A percentile compares a stretch with the other conserved stretches of the same genome.
These are phyloP conservation scores for Corapipo altera DNA, from an alignment of 2,113 vertebrate species.

Conservation along the genomic window DNA sequence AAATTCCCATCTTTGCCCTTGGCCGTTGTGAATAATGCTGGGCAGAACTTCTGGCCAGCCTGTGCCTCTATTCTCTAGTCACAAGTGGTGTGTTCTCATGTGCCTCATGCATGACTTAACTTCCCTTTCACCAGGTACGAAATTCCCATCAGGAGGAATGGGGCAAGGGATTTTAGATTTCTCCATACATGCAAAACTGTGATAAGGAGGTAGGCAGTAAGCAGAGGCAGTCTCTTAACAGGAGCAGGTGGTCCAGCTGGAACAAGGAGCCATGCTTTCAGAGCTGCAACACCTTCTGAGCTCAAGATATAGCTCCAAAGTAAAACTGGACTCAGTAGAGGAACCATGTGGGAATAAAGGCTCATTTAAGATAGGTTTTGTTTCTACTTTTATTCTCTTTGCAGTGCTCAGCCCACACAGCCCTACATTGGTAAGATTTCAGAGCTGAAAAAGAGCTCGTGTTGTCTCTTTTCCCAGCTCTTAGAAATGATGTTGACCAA, in stretches of 20 bases:
- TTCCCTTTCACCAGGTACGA: neutral
- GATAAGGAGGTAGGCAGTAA: neutral
- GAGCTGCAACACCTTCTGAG: neutral
- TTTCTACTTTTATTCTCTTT: neutral
- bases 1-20: neutral
- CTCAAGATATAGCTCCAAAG: neutral
- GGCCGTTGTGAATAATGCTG: neutral
- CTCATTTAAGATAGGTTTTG: neutral
- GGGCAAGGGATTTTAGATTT: neutral
- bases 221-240: neutral
- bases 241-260: neutral
- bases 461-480: neutral
- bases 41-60: neutral
- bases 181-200: neutral
- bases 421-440: neutral
- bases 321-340: neutral
- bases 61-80: fast-evolving
- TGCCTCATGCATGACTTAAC: neutral
- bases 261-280: neutral
- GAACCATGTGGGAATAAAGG: neutral
- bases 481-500: neutral
- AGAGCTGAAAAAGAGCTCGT: neutral
- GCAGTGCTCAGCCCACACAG: neutral
- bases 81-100: neutral
- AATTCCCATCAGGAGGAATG: neutral